These are phyloP conservation scores for Apodemia duryi DNA, from an alignment of 2,888 invertebrate genomes.

Conservation along the genomic window DNA sequence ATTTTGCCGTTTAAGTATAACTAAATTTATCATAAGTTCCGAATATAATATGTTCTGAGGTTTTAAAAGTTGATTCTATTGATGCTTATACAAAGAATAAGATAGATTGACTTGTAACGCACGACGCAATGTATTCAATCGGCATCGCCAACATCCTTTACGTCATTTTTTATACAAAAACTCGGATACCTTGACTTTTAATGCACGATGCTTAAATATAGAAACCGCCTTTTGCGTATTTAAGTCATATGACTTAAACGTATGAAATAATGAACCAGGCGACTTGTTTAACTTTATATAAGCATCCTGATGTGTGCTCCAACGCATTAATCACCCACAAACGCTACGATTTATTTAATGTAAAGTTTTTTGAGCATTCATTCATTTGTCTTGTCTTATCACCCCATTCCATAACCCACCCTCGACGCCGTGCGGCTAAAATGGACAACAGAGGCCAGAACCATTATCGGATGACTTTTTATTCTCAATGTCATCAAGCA, in stretches of 20 bases:
- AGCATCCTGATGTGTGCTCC: conserved; percentile 60
- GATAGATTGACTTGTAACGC: not conserved
- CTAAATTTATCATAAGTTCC: not conserved
- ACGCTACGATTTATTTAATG: conserved; percentile 65
- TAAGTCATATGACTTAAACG: not conserved
- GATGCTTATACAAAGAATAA: not conserved
- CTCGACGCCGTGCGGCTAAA: conserved; percentile 53
- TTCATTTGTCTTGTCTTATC: conserved; percentile 77
- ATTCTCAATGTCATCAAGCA: conserved; percentile 95
- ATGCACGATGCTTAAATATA: too few relatives aligned
- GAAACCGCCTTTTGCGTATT: not conserved
- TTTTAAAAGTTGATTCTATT: conserved; percentile 5
- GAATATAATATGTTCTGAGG: not conserved
- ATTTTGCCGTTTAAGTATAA: not conserved
- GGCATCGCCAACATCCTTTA: too few relatives aligned
- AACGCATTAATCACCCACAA: conserved; percentile 64
- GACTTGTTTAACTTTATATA: conserved; percentile 29
- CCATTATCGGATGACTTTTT: conserved; percentile 98
- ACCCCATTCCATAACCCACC: conserved; percentile 78
- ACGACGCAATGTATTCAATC: too few relatives aligned
- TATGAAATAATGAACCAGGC: not conserved
- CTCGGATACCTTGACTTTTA: too few relatives aligned
- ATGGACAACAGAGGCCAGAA: conserved; percentile 91
- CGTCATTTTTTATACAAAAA: too few relatives aligned
- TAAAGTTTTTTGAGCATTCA: conserved; percentile 67